Percentiles rank a stretch among this genome's conserved stretches.
These are phyloP conservation scores for Sicus ferrugineus DNA, from an alignment of 2,888 invertebrate species.

Conservation along the genomic window DNA sequence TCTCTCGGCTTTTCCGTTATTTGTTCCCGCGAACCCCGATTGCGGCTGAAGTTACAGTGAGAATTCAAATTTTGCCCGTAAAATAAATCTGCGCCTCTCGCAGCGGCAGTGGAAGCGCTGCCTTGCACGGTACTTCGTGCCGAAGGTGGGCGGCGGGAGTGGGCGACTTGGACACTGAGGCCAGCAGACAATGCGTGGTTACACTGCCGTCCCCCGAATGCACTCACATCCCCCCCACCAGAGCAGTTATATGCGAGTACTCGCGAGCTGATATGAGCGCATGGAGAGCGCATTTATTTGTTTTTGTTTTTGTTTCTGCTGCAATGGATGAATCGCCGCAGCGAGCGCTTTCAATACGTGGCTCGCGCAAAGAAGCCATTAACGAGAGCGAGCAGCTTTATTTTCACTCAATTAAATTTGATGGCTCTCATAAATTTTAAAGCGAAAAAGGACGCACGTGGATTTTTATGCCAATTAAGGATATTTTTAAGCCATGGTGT, in stretches of 20 bases:
- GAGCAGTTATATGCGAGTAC: too few species aligned
- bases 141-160: slow-evolving; percentile 14
- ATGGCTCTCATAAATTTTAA: slow-evolving; percentile 55
- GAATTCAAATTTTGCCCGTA: slow-evolving; percentile 41
- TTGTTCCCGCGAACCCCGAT: neutral
- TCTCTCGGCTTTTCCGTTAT: neutral
- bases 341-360: slow-evolving; percentile 5
- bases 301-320: neutral
- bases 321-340: neutral
- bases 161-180: neutral
- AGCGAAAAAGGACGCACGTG: slow-evolving; percentile 7
- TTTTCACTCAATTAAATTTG: slow-evolving; percentile 64
- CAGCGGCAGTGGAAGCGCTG: slow-evolving; percentile 47
- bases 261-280: too few species aligned
- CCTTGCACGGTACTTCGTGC: slow-evolving; percentile 37
- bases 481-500: slow-evolving; percentile 41
- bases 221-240: neutral
- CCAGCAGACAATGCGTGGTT: slow-evolving; percentile 5
- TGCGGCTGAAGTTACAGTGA: slow-evolving; percentile 29
- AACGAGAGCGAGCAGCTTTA: slow-evolving; percentile 45
- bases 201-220: neutral
- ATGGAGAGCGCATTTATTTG: neutral
- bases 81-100: slow-evolving; percentile 38
- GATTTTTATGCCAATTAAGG: slow-evolving; percentile 55
- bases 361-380: slow-evolving; percentile 7